Evolutionary conservation across 2,113 vertebrate genomes (phyloP), one percentile per base, ranked within the genome.

Genomic region (Ia io): DNA sequence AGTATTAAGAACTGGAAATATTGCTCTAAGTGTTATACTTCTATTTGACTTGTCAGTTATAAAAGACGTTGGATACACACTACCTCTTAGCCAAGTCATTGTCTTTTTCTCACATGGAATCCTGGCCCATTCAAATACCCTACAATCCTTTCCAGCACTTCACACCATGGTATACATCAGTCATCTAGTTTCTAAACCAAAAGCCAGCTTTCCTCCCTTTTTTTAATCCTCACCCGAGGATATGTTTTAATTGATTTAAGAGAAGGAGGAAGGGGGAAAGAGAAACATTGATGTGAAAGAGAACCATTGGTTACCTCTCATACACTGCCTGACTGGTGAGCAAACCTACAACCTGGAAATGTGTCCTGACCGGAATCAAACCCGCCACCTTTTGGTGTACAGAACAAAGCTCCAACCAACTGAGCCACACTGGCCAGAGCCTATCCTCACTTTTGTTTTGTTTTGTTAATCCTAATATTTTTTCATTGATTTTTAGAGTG

Each of bases 91-190:
- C 42, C 78, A 76, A 42, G 25, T 32, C 32, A 25, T 6, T 17
- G 1, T 22, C 56, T 53, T 40, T 56, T 35, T 47, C 67, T 84
- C 32, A 47, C 25, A 37, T n/a, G 42, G 61, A n/a, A 78, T 61
- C 11, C 1, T 0, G 30, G 63, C 30, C 78, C 59, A 16, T 63
- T 59, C 53, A 47, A 70, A 74, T 6, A 32, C 12, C 3, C 23
- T 9, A 1, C 18, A 23, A 2, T 9, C 70, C 65, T 69, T 67
- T 40, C 51, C 59, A 35, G 14, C 5, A 4, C 47, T n/a, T 32
- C 35, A 30, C 1, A 40, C 12, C 3, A 1, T 3, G 7, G 28
- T 1, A 53, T 2, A 9, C 23, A 40, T 16, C 25, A 11, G 22
- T 13, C 25, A 76, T 6, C 32, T 10, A 30, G 14, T 67, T 77